phyloP scores from a whole-genome alignment of 2,888 invertebrate genomes.

The Drosophila borealis region DNA sequence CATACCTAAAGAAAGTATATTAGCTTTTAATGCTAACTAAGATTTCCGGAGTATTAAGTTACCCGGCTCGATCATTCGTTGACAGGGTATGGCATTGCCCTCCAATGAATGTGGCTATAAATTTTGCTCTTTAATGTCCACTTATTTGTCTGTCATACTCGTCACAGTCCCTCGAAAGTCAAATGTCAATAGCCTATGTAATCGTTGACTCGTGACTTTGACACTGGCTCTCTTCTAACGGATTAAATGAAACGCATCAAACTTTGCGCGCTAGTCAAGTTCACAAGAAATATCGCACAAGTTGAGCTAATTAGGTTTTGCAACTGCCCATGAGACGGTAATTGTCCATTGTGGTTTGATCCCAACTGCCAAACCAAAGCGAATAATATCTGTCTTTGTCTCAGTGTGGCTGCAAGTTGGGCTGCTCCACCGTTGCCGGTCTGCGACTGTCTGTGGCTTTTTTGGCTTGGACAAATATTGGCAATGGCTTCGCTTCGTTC shows the following conservation, averaged over 20 bases:
- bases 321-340: constrained; percentile 50
- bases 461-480: constrained; percentile 13
- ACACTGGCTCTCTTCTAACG: constrained; percentile 5
- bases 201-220: constrained; percentile 35
- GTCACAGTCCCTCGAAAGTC: constrained; percentile 40
- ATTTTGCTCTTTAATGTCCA: constrained; percentile 24
- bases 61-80: too few species aligned
- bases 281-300: constrained; percentile 28
- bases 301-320: constrained; percentile 64
- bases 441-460: constrained; percentile 19
- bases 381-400: constrained; percentile 29
- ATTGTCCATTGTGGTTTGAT: constrained; percentile 55
- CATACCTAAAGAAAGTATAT: too few species aligned
- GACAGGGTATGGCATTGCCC: constrained; percentile 1
- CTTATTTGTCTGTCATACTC: constrained; percentile 27
- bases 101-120: constrained; percentile 24
- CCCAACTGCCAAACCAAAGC: constrained; percentile 2
- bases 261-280: constrained; percentile 42
- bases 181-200: constrained; percentile 61
- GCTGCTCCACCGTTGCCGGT: background rate
- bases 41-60: too few species aligned
- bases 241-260: constrained; percentile 21
- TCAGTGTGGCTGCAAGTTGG: constrained; percentile 16
- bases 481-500: constrained; percentile 8
- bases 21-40: background rate